Conservation (phyloP, 2,888 invertebrate species). For the Cryptocheilus praepositus region DNA sequence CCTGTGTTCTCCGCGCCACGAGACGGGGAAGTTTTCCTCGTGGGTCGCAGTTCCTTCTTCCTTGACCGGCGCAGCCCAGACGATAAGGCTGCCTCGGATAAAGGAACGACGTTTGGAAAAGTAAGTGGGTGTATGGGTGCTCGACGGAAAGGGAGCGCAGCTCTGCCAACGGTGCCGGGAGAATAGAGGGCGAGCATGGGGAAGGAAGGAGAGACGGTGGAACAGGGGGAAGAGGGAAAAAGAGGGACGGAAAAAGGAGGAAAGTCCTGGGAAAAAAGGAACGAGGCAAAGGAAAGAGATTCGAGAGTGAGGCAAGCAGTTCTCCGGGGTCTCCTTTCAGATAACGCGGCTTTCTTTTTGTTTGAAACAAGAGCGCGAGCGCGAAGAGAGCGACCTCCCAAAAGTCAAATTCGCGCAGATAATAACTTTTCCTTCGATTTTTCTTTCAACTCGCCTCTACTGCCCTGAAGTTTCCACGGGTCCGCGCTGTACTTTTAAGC, state of each 20-base stretch:
- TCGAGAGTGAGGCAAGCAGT: constrained; percentile 6
- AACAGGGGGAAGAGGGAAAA: constrained; percentile 24
- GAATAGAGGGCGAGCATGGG: constrained; percentile 9
- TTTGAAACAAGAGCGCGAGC: not conserved
- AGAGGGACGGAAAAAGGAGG: constrained; percentile 18
- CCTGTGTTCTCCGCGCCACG: not conserved
- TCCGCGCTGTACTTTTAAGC: no score
- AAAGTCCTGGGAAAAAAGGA: not conserved
- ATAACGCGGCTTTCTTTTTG: constrained; percentile 37
- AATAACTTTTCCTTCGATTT: constrained; percentile 46
- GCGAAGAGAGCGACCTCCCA: constrained; percentile 28
- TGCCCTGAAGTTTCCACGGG: not conserved
- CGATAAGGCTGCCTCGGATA: constrained; percentile 53
- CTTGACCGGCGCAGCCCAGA: constrained; percentile 36
- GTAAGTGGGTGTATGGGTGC: constrained; percentile 36
- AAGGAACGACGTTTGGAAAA: constrained; percentile 49
- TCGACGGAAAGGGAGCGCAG: constrained; percentile 22
- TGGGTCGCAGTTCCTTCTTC: constrained; percentile 37
- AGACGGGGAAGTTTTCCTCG: constrained; percentile 4
- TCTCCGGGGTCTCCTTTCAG: constrained; percentile 47
- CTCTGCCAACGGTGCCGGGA: constrained; percentile 12
- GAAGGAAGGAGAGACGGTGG: not conserved
- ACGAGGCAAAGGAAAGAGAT: constrained; percentile 5
- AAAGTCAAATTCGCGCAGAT: constrained; percentile 52
- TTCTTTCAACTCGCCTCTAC: constrained; percentile 11